phyloP scores from a whole-genome alignment of 1,140 invertebrate species.

The Drosophila ohnishii region DNA sequence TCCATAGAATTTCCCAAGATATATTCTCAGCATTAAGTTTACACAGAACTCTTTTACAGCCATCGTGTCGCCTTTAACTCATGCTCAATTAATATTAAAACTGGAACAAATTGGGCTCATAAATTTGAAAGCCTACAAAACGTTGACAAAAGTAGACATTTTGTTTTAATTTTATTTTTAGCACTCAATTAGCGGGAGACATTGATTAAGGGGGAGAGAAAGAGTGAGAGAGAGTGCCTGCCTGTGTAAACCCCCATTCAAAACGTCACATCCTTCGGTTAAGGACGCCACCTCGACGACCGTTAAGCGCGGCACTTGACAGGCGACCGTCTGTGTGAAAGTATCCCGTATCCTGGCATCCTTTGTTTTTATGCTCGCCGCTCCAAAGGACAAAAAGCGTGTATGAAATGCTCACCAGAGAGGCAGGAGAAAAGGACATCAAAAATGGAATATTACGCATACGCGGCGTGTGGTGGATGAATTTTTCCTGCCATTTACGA shows the following conservation, averaged over 20 bases:
- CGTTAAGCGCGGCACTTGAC: constrained; percentile 50
- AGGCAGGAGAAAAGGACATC: constrained; percentile 7
- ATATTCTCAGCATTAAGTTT: neutral
- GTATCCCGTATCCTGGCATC: constrained; percentile 39
- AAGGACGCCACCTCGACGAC: constrained; percentile 36
- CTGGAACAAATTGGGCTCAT: constrained; percentile 17
- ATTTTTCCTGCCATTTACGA: constrained; percentile 54
- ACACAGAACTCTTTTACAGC: neutral
- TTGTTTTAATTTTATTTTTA: constrained; percentile 28
- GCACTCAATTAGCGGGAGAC: constrained; percentile 45
- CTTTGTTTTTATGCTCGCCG: constrained; percentile 43
- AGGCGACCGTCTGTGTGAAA: constrained; percentile 41
- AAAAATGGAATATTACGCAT: constrained; percentile 52
- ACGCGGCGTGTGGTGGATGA: constrained; percentile 35
- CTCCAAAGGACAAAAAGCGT: constrained; percentile 47
- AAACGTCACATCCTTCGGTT: constrained; percentile 21
- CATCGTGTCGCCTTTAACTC: neutral
- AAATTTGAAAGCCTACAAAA: constrained; percentile 19
- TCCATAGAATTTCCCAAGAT: neutral
- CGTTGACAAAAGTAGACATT: constrained; percentile 27
- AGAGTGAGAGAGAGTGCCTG: neutral
- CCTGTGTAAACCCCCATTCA: neutral
- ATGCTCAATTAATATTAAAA: constrained; percentile 25
- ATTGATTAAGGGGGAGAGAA: constrained; percentile 16
- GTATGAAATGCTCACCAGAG: constrained; percentile 40